A percentile compares a stretch with the other conserved stretches of the same genome.
Evolutionary conservation across 2,888 invertebrate species (phyloP).

Genomic region (Brachyopa scutellaris): DNA sequence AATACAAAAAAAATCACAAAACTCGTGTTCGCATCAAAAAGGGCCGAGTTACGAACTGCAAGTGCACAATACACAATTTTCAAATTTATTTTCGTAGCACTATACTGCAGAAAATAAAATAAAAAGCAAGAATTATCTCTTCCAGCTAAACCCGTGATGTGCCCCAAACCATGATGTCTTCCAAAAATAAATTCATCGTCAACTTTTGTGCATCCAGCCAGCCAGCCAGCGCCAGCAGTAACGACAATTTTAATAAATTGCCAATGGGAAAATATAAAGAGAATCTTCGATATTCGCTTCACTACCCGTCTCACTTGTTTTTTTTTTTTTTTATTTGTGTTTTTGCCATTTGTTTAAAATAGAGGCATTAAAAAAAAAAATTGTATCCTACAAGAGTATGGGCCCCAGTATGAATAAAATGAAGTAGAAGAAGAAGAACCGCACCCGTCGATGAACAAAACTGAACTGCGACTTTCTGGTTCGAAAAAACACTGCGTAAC

Average conservation of each 20-base stretch:
- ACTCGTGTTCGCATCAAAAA: constrained; percentile 1
- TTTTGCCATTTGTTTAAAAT: constrained; percentile 16
- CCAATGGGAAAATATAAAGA: too few relatives aligned
- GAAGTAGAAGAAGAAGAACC: constrained; percentile 73
- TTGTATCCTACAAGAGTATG: constrained; percentile 21
- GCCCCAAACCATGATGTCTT: constrained; percentile 12
- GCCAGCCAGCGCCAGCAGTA: neutral
- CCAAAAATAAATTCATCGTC: constrained; percentile 61
- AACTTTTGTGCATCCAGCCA: constrained; percentile 28
- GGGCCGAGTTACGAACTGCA: constrained; percentile 21
- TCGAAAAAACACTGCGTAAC: constrained; percentile 47
- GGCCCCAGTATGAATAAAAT: constrained; percentile 37
- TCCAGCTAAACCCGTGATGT: constrained; percentile 22
- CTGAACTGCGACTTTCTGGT: constrained; percentile 73
- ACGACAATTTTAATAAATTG: constrained; percentile 50
- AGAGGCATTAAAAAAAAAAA: constrained; percentile 2
- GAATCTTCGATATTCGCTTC: constrained; percentile 51
- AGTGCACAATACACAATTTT: constrained; percentile 38
- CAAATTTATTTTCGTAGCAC: constrained; percentile 52
- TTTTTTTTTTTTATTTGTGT: neutral
- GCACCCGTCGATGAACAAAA: constrained; percentile 75
- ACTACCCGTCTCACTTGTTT: constrained; percentile 15
- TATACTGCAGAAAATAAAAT: neutral
- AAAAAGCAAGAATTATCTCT: neutral
- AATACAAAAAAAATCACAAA: neutral